Evolutionary conservation across 2,113 vertebrate species (phyloP).

Genomic region (Burhinus bistriatus): DNA sequence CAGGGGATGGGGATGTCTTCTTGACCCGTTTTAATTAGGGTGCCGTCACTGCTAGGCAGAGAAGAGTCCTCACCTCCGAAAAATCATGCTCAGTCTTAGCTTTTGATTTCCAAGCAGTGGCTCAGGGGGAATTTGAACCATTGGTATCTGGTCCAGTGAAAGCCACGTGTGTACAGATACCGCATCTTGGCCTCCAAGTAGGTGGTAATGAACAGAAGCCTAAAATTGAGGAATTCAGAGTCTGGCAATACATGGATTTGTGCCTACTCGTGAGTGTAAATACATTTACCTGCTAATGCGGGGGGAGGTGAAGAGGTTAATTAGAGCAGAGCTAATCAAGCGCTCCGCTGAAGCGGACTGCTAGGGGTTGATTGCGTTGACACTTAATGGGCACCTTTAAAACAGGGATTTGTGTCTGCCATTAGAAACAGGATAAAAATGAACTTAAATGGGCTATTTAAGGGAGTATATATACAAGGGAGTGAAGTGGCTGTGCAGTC

Average conservation of each 20-base stretch:
- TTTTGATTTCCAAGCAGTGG: neutral
- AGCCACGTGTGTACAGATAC: neutral
- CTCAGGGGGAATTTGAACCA: no score
- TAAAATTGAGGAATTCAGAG: neutral
- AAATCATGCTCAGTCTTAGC: neutral
- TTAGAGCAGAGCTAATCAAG: neutral
- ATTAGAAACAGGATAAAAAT: neutral
- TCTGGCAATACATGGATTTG: neutral
- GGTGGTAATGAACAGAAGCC: neutral
- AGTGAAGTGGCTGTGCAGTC: neutral
- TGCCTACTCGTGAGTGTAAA: neutral
- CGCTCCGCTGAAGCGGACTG: neutral
- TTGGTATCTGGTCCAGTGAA: neutral
- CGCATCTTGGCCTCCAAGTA: neutral
- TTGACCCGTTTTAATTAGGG: accelerated
- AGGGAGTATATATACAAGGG: neutral
- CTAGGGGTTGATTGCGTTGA: neutral
- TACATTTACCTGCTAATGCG: conserved; percentile 1
- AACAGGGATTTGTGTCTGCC: neutral
- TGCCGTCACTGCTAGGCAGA: neutral
- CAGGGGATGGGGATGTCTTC: neutral
- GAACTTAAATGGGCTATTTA: neutral
- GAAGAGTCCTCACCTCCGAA: neutral
- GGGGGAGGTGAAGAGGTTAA: conserved; percentile 37
- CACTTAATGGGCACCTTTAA: neutral